Base-by-base conservation (phyloP, 2,797 vertebrate genomes). In the Enteromius trimaculatus region DNA sequence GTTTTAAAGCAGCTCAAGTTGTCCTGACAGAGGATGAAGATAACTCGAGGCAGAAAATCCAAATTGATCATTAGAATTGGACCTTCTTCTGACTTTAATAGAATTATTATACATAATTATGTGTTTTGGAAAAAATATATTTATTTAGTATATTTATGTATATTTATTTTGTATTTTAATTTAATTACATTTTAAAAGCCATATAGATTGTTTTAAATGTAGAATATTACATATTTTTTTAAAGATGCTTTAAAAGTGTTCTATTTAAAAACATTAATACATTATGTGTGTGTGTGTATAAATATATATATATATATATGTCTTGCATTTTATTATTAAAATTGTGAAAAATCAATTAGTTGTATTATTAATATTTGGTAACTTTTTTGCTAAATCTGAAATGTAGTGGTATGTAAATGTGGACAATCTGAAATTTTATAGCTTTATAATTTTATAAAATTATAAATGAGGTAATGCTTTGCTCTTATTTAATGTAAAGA, bases 1-100 rank as follows among this genome's bases (percentile, higher is more conserved):
- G 7, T 14, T 37, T 74, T 64, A 29, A 55, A 42, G 47, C 17
- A 29, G 17, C 49, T 53, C 34, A 31, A 71, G 80, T 19, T 26
- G 9, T 66, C 60, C 60, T 51, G 80, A 64, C 55, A 39, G 60
- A 5, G 21, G 60, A 23, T 47, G 44, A 55, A 69, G 65, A 80
- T 75, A 66, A 29, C 74, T 55, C 5, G 0, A 77, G 49, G 6
- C 44, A 23, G 21, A 23, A 64, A 53, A 79, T 49, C 47, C 19
- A 23, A 66, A 26, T 34, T 39, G 34, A 53, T 53, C 49, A 34
- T 49, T 65, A n/a, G 6, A 66, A 76, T 10, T 3, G 53, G 34
- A 53, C 13, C 17, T 42, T 58, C 13, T 5, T 14, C 21, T 55
- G 51, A 9, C 31, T 75, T 76, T 17, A 3, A 31, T 49, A 19